A percentile compares a stretch with the other conserved stretches of the same genome.
These are phyloP conservation scores for Hipparchia sbordonii DNA, from an alignment of 2,888 invertebrate species.

Conservation along the genomic window DNA sequence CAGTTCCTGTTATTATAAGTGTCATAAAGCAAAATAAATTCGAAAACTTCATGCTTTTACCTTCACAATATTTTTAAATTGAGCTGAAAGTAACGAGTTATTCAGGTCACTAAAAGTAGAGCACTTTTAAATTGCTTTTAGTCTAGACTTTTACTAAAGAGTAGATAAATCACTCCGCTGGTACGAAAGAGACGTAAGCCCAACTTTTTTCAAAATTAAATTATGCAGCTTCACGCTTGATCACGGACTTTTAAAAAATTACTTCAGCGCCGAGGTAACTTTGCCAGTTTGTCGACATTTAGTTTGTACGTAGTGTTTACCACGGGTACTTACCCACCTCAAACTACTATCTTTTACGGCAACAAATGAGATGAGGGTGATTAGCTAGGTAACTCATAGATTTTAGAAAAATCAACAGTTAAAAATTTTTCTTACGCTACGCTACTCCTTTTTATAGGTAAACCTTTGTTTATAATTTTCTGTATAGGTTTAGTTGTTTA, in stretches of 20 bases:
- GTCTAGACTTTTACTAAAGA: slow-evolving; percentile 19
- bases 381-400: background rate
- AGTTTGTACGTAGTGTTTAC: background rate
- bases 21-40: slow-evolving; percentile 1
- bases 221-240: slow-evolving; percentile 13
- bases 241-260: background rate
- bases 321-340: too few relatives aligned
- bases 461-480: too few relatives aligned
- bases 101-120: slow-evolving; percentile 18
- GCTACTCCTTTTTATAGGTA: too few relatives aligned
- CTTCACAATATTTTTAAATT: slow-evolving; percentile 15
- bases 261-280: background rate
- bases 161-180: slow-evolving; percentile 13
- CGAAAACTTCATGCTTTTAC: background rate
- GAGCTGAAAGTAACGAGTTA: slow-evolving; percentile 20
- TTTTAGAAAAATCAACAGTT: background rate
- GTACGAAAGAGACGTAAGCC: slow-evolving; percentile 4
- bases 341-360: too few relatives aligned
- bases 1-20: background rate
- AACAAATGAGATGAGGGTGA: too few relatives aligned
- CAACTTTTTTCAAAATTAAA: slow-evolving; percentile 12
- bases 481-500: too few relatives aligned
- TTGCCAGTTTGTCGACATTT: background rate
- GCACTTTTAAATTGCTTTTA: slow-evolving; percentile 17
- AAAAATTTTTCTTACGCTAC: background rate